Evolutionary conservation across 2,797 vertebrate species (phyloP).

Genomic region (Sebastes elongatus): DNA sequence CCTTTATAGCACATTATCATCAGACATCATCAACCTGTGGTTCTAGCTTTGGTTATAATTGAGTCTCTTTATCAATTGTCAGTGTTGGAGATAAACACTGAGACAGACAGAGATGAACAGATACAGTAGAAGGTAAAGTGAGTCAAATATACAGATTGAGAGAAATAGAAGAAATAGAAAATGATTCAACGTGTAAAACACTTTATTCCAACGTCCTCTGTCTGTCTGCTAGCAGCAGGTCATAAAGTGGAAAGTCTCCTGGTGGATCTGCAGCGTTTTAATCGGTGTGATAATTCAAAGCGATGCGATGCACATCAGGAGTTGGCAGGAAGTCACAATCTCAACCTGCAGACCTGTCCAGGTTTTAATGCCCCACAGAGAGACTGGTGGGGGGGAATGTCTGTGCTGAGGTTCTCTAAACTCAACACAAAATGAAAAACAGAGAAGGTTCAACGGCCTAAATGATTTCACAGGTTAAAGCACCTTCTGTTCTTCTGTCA

Average conservation of each 20-base stretch:
- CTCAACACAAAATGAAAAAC: neutral
- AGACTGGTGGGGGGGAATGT: neutral
- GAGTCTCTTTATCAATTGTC: neutral
- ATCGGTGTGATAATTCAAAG: conserved; percentile 40
- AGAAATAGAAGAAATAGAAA: neutral
- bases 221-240: conserved; percentile 33
- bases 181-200: neutral
- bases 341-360: conserved; percentile 1
- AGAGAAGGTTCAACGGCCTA: neutral
- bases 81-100: neutral
- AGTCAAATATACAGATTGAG: neutral
- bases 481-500: neutral
- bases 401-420: conserved; percentile 4
- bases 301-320: conserved; percentile 14
- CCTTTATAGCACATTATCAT: neutral
- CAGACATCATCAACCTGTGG: neutral
- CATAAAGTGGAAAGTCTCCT: conserved; percentile 29
- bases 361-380: conserved; percentile 22
- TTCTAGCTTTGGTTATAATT: neutral
- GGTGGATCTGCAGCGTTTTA: conserved; percentile 9
- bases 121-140: neutral
- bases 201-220: neutral
- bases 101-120: neutral
- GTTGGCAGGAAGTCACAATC: conserved; percentile 9
- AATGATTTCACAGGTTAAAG: neutral